A percentile compares a stretch with the other conserved stretches of the same genome.
Conservation (phyloP, 2,888 invertebrate species). For the Gymnoscelis rufifasciata region DNA sequence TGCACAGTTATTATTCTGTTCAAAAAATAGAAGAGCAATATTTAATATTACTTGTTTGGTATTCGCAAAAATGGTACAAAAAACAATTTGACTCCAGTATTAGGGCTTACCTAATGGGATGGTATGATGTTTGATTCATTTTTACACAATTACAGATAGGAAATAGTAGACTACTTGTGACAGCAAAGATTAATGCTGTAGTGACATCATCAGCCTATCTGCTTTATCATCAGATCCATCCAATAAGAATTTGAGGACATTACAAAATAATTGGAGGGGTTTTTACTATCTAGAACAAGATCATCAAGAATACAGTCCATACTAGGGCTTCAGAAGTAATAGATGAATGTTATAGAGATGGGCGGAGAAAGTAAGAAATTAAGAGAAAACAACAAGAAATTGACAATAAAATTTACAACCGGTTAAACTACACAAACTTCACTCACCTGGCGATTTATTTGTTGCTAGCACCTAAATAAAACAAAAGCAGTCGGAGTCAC, state of each 20-base stretch:
- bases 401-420: constrained; percentile 5
- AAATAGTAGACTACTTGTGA: background rate
- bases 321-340: background rate
- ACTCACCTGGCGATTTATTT: constrained; percentile 58
- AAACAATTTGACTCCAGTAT: no score
- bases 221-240: constrained; percentile 5
- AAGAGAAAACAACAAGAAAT: no score
- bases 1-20: no score
- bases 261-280: background rate
- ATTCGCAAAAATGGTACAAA: no score
- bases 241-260: background rate
- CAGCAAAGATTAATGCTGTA: background rate
- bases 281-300: background rate
- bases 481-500: constrained; percentile 56
- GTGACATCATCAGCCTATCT: constrained; percentile 46
- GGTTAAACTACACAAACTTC: constrained; percentile 27
- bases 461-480: constrained; percentile 52
- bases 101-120: constrained; percentile 2
- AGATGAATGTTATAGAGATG: background rate
- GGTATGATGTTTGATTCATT: constrained; percentile 2
- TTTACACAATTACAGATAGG: background rate
- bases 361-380: constrained; percentile 22
- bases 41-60: no score
- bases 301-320: background rate
- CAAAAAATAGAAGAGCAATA: no score